A percentile compares a stretch with the other conserved stretches of the same genome.
These are phyloP conservation scores for Marmota flaviventris DNA, from an alignment of 2,113 vertebrate species.

Conservation along the genomic window DNA sequence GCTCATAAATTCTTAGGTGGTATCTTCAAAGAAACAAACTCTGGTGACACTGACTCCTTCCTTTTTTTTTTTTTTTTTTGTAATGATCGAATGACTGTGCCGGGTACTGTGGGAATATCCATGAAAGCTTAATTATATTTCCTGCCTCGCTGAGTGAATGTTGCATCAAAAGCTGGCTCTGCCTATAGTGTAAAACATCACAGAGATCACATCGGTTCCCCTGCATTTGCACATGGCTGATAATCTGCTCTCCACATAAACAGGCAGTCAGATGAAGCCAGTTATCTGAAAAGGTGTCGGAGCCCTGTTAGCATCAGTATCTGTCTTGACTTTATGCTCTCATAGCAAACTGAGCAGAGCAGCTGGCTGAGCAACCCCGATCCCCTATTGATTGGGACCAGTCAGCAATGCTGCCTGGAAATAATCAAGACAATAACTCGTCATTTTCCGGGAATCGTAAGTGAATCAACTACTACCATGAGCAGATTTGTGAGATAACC, in stretches of 20 bases:
- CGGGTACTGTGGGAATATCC: constrained; percentile 11
- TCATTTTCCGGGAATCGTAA: neutral
- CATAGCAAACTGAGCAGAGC: neutral
- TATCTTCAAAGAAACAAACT: neutral
- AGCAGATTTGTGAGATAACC: neutral
- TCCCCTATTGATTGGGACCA: neutral
- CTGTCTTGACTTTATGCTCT: constrained; percentile 59
- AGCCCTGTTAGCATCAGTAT: constrained; percentile 74
- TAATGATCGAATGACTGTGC: constrained; percentile 51
- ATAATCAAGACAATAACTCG: neutral
- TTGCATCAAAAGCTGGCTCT: constrained; percentile 73
- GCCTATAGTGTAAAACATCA: constrained; percentile 84
- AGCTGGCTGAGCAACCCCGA: neutral
- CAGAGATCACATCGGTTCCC: constrained; percentile 83
- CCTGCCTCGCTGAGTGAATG: constrained; percentile 29
- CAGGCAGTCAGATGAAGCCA: constrained; percentile 84
- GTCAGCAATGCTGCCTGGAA: neutral
- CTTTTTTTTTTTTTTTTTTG: neutral
- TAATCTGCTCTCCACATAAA: constrained; percentile 85
- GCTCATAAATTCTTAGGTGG: neutral
- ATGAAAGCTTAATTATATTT: constrained; percentile 74
- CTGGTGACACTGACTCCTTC: neutral
- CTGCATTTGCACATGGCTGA: constrained; percentile 84
- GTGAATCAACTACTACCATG: neutral
- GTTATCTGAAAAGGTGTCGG: constrained; percentile 86